Percentiles rank a stretch among this genome's conserved stretches.
phyloP scores from a whole-genome alignment of 2,113 vertebrate genomes.

The Enhydra lutris region DNA sequence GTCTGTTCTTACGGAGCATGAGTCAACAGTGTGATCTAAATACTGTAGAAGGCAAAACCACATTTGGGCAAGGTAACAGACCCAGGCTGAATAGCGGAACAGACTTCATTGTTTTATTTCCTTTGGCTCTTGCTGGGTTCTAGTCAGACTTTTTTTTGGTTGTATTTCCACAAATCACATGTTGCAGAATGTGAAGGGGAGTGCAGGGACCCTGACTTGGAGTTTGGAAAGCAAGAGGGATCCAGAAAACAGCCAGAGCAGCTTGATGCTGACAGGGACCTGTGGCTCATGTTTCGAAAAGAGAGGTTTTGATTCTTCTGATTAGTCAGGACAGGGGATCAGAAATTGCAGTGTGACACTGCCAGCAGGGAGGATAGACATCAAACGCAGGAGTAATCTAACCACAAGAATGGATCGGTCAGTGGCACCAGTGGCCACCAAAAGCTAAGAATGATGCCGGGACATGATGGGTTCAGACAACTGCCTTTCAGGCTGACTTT shows the following conservation, averaged over 20 bases:
- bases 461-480: not conserved
- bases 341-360: not conserved
- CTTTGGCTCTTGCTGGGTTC: not conserved
- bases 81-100: not conserved
- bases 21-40: not conserved
- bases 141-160: conserved; percentile 33
- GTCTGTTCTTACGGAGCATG: not conserved
- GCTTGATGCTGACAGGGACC: not conserved
- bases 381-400: not conserved
- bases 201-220: not conserved
- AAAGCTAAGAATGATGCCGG: not conserved
- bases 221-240: not conserved
- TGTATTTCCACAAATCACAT: conserved; percentile 31
- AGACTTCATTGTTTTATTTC: not conserved
- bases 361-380: not conserved
- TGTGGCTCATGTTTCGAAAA: not conserved
- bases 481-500: not conserved
- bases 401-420: not conserved
- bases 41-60: not conserved
- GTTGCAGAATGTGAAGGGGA: not conserved
- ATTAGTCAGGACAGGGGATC: not conserved
- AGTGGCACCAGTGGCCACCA: not conserved
- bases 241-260: not conserved
- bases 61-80: not conserved
- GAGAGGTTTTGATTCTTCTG: not conserved